Evolutionary conservation across 2,888 invertebrate genomes (phyloP), one percentile per base, ranked within the genome.

Genomic region (Diloba caeruleocephala): DNA sequence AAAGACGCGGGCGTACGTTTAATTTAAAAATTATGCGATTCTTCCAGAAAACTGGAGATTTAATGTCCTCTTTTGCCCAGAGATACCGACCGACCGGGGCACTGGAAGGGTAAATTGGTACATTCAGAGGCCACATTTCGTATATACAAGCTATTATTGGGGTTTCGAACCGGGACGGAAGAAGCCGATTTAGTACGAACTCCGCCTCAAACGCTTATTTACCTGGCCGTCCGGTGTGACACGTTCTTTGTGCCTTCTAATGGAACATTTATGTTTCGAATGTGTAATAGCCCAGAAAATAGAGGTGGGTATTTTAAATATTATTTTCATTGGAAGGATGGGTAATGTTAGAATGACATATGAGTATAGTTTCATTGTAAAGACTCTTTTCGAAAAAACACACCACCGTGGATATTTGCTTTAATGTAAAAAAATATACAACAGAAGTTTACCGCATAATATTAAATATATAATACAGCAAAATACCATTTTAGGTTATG

Each of bases 81-180:
- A 78, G 79, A 80, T 78, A 78, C 77, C n/a, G n/a, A n/a, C 71
- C 69, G 62, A 55, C 59, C 70, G 50, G 57, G 60, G 58, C 52
- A 63, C 64, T 73, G 78, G 76, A 81, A 82, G 81, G 85, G 85
- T 84, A 85, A 85, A 86, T 84, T 76, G 84, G 82, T 80, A 77
- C 79, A 74, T 83, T 84, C 76, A 75, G 78, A 77, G 75, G 76
- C 78, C 76, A 79, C 84, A 83, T 82, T 85, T 82, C 71, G 82
- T 82, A 79, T 78, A 77, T 74, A 79, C 78, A 71, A 73, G 65
- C 78, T 69, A 79, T 85, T 86, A 86, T 84, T 81, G 77, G 78
- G 81, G 82, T 74, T 79, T 76, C 77, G 82, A 79, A 78, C 79
- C 74, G 63, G 66, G 71, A 59, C 64, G 65, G 69, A 71, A 78